Conservation (phyloP, 2,797 vertebrate species). For the Sebastes itinus region DNA sequence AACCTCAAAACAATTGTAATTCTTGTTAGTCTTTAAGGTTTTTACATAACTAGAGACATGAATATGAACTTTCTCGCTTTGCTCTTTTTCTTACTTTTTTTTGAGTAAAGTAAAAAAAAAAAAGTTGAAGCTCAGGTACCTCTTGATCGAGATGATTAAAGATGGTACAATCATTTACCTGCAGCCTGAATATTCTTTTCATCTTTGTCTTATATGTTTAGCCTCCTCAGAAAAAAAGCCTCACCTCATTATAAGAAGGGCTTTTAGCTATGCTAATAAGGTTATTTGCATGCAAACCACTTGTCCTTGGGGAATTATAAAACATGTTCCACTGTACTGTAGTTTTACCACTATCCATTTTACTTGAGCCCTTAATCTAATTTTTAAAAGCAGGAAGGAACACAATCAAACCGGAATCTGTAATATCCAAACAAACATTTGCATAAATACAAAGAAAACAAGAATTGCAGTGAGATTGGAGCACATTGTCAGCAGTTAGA, state of each 20-base stretch:
- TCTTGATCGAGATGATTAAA: constrained; percentile 44
- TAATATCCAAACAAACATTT: constrained; percentile 83
- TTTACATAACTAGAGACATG: neutral
- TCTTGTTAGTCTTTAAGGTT: no score
- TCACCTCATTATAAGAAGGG: constrained; percentile 77
- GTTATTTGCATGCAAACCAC: constrained; percentile 81
- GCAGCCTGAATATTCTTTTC: constrained; percentile 53
- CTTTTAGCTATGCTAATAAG: constrained; percentile 84
- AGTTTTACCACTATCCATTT: constrained; percentile 74
- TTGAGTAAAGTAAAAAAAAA: neutral
- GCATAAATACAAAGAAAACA: constrained; percentile 83
- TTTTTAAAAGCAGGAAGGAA: constrained; percentile 79
- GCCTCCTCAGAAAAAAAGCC: constrained; percentile 57
- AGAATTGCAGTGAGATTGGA: constrained; percentile 73
- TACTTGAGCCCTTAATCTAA: constrained; percentile 78
- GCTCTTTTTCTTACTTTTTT: neutral
- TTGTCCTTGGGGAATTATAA: constrained; percentile 75
- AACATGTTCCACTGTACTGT: constrained; percentile 65
- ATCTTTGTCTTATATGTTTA: constrained; percentile 64
- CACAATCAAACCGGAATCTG: constrained; percentile 79
- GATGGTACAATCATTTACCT: constrained; percentile 28
- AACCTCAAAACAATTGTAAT: neutral
- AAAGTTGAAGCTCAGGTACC: neutral
- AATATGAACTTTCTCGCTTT: neutral
- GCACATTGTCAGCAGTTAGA: constrained; percentile 68